These are phyloP conservation scores for Pecten maximus DNA, from an alignment of 2,888 invertebrate species.

Conservation along the genomic window DNA sequence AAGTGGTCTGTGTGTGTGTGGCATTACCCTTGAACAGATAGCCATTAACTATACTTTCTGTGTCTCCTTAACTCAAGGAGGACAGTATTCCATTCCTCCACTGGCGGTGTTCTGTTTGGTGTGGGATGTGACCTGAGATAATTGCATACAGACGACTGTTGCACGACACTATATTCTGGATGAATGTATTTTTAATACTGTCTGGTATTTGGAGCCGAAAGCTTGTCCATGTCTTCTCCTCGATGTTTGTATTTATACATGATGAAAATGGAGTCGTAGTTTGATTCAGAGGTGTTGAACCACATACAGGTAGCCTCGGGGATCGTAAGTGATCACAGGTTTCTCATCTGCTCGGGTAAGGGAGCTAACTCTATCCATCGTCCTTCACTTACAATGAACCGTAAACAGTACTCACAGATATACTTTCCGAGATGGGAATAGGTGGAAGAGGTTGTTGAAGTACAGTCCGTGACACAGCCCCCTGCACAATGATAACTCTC, in stretches of 20 bases:
- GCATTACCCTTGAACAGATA: conserved; percentile 62
- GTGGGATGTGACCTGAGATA: conserved; percentile 55
- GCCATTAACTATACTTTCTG: conserved; percentile 58
- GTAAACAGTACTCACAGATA: conserved; percentile 65
- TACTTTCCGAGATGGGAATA: conserved; percentile 63
- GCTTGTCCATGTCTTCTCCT: conserved; percentile 66
- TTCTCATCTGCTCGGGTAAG: conserved; percentile 67
- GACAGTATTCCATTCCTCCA: conserved; percentile 49
- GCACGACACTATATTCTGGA: conserved; percentile 62
- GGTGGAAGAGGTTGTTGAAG: conserved; percentile 61
- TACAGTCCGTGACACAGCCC: conserved; percentile 64
- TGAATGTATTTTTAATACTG: conserved; percentile 56
- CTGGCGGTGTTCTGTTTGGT: neutral
- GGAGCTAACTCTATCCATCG: conserved; percentile 72
- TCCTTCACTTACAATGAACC: conserved; percentile 69
- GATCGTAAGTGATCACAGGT: conserved; percentile 63
- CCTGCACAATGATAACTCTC: conserved; percentile 70
- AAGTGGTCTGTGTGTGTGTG: conserved; percentile 60
- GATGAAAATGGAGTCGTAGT: conserved; percentile 53
- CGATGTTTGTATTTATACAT: conserved; percentile 63
- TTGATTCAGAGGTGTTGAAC: conserved; percentile 59
- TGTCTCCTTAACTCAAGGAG: conserved; percentile 65
- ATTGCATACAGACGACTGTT: conserved; percentile 62
- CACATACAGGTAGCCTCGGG: conserved; percentile 62
- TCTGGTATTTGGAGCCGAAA: conserved; percentile 60